phyloP scores from a whole-genome alignment of 2,797 vertebrate genomes.

The Pitangus sulphuratus region DNA sequence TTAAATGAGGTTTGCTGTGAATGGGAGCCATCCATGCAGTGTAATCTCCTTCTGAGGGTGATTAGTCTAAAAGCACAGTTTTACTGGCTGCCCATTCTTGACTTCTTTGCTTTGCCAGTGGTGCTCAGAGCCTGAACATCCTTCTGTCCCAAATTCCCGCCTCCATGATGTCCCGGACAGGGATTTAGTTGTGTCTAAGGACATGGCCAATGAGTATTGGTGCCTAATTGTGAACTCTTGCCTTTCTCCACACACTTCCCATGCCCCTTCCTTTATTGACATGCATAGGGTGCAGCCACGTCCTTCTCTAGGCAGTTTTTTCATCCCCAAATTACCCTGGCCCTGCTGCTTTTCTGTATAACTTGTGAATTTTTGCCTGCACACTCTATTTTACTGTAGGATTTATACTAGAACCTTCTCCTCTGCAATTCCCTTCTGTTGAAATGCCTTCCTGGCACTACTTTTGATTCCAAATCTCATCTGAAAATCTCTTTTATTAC shows the following conservation, averaged over 20 bases:
- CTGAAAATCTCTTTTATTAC: constrained; percentile 19
- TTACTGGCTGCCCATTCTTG: neutral
- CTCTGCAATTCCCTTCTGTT: neutral
- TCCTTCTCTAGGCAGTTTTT: neutral
- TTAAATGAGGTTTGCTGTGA: neutral
- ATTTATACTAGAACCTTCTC: neutral
- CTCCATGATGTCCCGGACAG: accelerated
- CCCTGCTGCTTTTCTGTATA: neutral
- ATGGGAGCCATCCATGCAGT: neutral
- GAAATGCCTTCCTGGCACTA: neutral
- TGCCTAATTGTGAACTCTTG: accelerated
- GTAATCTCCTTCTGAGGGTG: neutral
- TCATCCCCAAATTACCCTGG: neutral
- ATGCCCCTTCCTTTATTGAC: accelerated
- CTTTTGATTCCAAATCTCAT: neutral
- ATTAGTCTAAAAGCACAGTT: neutral
- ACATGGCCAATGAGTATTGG: accelerated
- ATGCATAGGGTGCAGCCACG: neutral
- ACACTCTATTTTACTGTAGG: neutral
- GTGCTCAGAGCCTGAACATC: neutral
- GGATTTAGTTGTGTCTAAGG: neutral
- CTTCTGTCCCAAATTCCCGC: neutral
- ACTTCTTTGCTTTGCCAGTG: neutral
- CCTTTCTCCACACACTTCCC: neutral
- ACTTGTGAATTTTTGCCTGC: neutral